Percentiles rank a stretch among this genome's conserved stretches.
These are phyloP conservation scores for Achlya flavicornis DNA, from an alignment of 2,888 invertebrate species.

Conservation along the genomic window DNA sequence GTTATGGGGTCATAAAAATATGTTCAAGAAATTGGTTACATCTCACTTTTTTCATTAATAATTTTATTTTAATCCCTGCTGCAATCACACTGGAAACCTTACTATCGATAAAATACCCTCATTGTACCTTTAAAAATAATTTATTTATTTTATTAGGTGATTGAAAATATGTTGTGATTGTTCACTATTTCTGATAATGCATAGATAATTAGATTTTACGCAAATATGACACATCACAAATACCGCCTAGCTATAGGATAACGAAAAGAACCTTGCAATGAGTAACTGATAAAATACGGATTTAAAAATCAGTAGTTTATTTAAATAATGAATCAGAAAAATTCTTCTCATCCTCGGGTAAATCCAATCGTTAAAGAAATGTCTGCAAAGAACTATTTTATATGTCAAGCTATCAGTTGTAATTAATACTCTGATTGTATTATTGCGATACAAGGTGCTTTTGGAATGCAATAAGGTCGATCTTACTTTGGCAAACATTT, in stretches of 20 bases:
- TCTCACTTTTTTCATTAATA: too few species aligned
- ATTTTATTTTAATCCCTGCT: too few species aligned
- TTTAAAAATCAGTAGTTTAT: constrained; percentile 2
- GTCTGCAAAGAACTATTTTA: constrained; percentile 12
- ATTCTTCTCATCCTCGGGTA: constrained; percentile 16
- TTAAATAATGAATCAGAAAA: constrained; percentile 17
- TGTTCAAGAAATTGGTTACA: too few species aligned
- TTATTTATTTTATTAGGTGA: too few species aligned
- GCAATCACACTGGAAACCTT: too few species aligned
- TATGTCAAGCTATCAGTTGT: constrained; percentile 11
- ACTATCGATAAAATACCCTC: too few species aligned
- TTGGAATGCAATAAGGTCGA: constrained; percentile 4
- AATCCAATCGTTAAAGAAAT: constrained; percentile 15
- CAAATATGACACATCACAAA: constrained; percentile 7
- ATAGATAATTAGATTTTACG: neutral
- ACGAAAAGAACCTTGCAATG: neutral
- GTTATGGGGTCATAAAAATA: too few species aligned
- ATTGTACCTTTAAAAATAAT: too few species aligned
- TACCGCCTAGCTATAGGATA: neutral
- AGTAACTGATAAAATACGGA: constrained; percentile 7
- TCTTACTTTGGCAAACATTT: neutral
- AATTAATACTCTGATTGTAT: constrained; percentile 8
- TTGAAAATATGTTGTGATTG: too few species aligned
- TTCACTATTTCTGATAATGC: neutral
- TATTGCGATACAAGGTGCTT: neutral